A percentile compares a stretch with the other conserved stretches of the same genome.
phyloP scores from a whole-genome alignment of 2,113 vertebrate species.

The Benitochromis conjunctus region DNA sequence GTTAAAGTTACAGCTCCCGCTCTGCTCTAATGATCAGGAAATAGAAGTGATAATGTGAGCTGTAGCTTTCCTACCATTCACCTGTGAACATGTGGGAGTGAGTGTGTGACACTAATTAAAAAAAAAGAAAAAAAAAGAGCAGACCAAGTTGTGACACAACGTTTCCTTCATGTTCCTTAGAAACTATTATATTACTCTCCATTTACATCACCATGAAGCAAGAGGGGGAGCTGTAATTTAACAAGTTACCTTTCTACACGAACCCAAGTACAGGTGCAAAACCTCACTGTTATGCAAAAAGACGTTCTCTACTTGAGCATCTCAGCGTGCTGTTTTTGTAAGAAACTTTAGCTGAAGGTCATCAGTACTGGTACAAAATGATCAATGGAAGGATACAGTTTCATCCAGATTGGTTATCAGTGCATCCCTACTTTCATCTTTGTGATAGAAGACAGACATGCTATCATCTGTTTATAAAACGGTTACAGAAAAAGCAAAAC shows the following conservation, averaged over 20 bases:
- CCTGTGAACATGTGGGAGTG: not conserved
- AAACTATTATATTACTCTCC: not conserved
- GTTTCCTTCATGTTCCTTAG: not conserved
- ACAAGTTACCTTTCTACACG: not conserved
- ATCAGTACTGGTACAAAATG: not conserved
- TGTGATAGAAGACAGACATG: slow-evolving; percentile 64
- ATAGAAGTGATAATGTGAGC: not conserved
- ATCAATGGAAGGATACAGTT: not conserved
- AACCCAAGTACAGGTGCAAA: not conserved
- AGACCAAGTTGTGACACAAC: not conserved
- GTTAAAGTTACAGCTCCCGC: slow-evolving; percentile 32
- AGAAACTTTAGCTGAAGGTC: not conserved
- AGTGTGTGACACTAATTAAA: not conserved
- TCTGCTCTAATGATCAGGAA: not conserved
- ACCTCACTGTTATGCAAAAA: not conserved
- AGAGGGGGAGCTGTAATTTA: slow-evolving; percentile 31
- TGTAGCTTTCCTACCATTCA: not conserved
- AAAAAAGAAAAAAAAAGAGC: too few relatives aligned
- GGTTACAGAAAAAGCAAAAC: slow-evolving; percentile 50
- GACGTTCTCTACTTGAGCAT: not conserved
- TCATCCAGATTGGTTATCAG: slow-evolving; percentile 1
- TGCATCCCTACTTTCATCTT: slow-evolving; percentile 22
- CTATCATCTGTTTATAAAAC: slow-evolving; percentile 60
- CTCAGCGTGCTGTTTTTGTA: not conserved
- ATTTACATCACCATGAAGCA: not conserved